Base-by-base conservation (phyloP, 2,113 vertebrate genomes). In the Empidonax traillii region DNA sequence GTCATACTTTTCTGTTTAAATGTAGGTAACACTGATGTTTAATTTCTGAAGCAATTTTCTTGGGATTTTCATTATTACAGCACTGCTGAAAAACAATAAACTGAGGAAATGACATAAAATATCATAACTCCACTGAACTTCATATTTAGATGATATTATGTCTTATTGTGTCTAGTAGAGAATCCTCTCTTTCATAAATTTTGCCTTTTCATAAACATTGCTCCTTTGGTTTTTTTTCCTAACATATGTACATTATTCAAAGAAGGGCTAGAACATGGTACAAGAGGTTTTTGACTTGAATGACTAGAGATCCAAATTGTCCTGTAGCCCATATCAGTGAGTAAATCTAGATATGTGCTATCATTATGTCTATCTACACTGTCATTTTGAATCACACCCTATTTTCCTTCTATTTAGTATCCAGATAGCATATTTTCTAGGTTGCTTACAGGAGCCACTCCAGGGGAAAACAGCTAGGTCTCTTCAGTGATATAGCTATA, bases 171-270 rank as follows among this genome's bases (percentile, higher is more conserved):
- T 13, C 10, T 61, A 21, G 5, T 69, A 61, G 6, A 30, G 39
- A 85, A 37, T 35, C 8, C 14, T 63, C 12, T 86, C 28, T 59
- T 61, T 92, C 8, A 37, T 28, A 46, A 7, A 33, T 18, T 14
- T n/a, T 67, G 3, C 41, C 1, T 68, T 68, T 76, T 51, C 27
- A 55, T 47, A 87, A 69, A 52, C 8, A 17, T 0, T 14, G 67
- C 51, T 23, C 2, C 2, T 24, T 43, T 23, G 19, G 8, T 22
- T 21, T 53, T 52, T 52, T 22, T 11, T 5, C 3, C 1, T 2
- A 7, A 25, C 3, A 27, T 22, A 47, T 5, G 2, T 63, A 10
- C 33, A 84, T 46, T 61, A 83, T 47, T 11, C 37, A 77, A 16
- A 46, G 23, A 83, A 73, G 6, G 22, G 44, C 0, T 3, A 87